Base-by-base conservation (phyloP, 2,797 vertebrate genomes). In the Helostoma temminkii region DNA sequence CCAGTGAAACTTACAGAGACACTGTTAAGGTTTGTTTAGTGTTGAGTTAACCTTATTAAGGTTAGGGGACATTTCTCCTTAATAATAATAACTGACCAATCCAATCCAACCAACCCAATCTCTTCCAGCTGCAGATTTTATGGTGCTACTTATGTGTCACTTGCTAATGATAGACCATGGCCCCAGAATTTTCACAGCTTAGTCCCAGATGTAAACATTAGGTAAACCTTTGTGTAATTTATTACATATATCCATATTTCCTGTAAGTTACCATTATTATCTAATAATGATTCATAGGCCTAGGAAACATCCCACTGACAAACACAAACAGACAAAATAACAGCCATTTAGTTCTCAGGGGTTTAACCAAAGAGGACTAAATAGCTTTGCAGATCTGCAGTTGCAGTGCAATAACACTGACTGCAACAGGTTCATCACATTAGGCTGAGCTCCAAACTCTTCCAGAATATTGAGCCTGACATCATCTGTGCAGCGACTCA, bases 391-490 rank as follows among this genome's bases (percentile, higher is more conserved):
- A 47, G 54, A 49, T 45, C 42, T 59, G 60, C 43, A 49, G 55
- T 57, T n/a, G 21, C 24, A 42, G 22, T 34, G 39, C 61, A 83
- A 63, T 70, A 65, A 66, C 63, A 45, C 36, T 22, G 46, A 54
- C 53, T 26, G 83, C 82, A 86, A 88, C 86, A 91, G 74, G 83
- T 80, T 68, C 67, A 83, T 83, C 66, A 45, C 78, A 81, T 85
- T 83, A 78, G 80, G 74, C 82, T 0, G 6, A 43, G 50, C 0
- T 65, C 76, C 78, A 79, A 68, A 80, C 21, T 62, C 59, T 57
- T 81, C 78, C 52, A 36, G 68, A 72, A 74, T 76, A 72, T 86
- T 82, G 78, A 68, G 55, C 67, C 37, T 57, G 74, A 79, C 76
- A 71, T 78, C 37, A 0, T 71, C 60, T 76, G 72, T 30, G 56